A percentile compares a stretch with the other conserved stretches of the same genome.
Evolutionary conservation across 1,140 invertebrate genomes (phyloP).

Genomic region (Leptinotarsa texana): DNA sequence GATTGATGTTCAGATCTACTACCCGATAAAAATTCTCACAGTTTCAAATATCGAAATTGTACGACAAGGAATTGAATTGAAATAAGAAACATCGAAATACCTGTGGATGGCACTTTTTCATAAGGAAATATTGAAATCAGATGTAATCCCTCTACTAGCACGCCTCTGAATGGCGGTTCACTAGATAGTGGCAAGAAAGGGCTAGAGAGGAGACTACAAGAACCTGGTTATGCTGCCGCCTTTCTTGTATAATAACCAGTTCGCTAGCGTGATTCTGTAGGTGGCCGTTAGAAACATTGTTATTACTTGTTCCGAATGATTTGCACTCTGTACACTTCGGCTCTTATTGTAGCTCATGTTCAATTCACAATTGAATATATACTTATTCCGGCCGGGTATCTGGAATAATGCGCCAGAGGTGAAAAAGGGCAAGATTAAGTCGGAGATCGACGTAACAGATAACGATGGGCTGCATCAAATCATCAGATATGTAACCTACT

Average conservation of each 20-base stretch:
- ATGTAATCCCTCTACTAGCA: not conserved
- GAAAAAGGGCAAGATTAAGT: not conserved
- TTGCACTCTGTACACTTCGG: slow-evolving; percentile 33
- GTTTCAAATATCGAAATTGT: no score
- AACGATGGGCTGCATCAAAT: no score
- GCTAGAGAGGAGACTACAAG: slow-evolving; percentile 1
- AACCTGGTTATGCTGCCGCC: slow-evolving; percentile 23
- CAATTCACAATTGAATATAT: slow-evolving; percentile 27
- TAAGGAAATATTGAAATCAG: not conserved
- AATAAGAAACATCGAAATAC: no score
- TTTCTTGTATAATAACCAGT: slow-evolving; percentile 42
- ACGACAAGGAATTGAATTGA: no score
- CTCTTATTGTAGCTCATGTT: slow-evolving; percentile 24
- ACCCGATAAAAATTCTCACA: no score
- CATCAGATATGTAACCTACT: no score
- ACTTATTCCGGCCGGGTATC: slow-evolving; percentile 17
- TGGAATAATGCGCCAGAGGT: not conserved
- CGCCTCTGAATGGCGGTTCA: slow-evolving; percentile 18
- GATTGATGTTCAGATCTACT: no score
- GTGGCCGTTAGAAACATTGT: slow-evolving; percentile 46
- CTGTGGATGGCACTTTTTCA: no score
- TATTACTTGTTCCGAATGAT: slow-evolving; percentile 47
- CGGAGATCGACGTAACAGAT: no score
- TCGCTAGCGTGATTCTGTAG: slow-evolving; percentile 42
- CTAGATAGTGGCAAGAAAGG: slow-evolving; percentile 22